Evolutionary conservation across 1,140 invertebrate genomes (phyloP).

Genomic region (Delia radicum): DNA sequence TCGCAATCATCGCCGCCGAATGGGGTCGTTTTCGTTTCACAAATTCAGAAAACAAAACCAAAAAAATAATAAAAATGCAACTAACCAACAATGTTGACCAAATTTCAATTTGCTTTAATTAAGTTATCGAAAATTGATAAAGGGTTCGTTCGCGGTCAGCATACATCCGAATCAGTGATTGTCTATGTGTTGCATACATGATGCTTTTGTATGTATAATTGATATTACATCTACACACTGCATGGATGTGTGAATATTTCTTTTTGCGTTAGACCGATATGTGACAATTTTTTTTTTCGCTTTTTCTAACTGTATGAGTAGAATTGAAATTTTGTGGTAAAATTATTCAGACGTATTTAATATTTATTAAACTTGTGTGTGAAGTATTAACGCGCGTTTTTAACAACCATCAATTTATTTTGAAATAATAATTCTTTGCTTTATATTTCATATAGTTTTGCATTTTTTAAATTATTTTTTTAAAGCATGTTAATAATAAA

Average conservation of each 20-base stretch:
- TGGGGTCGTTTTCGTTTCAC: background rate
- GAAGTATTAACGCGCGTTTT: too few species aligned
- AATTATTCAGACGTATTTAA: too few species aligned
- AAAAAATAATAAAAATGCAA: background rate
- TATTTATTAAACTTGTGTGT: too few species aligned
- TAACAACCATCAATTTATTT: too few species aligned
- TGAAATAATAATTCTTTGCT: too few species aligned
- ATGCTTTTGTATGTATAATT: background rate
- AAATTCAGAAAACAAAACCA: background rate
- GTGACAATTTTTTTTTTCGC: too few species aligned
- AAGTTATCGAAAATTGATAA: conserved; percentile 27
- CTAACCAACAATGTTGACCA: background rate
- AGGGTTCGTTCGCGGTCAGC: conserved; percentile 17
- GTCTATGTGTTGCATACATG: background rate
- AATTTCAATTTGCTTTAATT: conserved; percentile 27
- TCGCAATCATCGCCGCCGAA: background rate
- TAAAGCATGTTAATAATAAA: too few species aligned
- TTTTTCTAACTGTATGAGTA: too few species aligned
- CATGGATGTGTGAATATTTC: too few species aligned
- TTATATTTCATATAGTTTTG: too few species aligned
- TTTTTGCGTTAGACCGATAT: background rate
- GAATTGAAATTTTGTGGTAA: too few species aligned
- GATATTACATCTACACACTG: background rate
- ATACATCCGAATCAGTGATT: background rate
- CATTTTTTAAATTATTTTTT: too few species aligned